A percentile compares a stretch with the other conserved stretches of the same genome.
These are phyloP conservation scores for Mormyrus proboscirostris DNA, from an alignment of 2,797 vertebrate genomes.

Conservation along the genomic window DNA sequence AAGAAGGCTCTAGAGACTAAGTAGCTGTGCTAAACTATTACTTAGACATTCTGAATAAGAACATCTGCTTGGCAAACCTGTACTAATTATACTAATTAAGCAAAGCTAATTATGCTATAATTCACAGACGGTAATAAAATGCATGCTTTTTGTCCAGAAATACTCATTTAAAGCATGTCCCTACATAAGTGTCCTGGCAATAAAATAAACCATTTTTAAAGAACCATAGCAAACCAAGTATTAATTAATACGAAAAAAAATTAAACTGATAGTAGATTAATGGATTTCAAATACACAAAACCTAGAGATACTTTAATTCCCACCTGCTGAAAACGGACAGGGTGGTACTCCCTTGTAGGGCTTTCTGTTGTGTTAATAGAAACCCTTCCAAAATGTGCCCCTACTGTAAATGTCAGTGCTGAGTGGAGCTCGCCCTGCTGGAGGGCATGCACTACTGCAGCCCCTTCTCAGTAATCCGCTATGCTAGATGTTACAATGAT, in stretches of 20 bases:
- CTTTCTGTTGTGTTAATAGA: not conserved
- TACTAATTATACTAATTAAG: slow-evolving; percentile 8
- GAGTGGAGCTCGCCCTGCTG: not conserved
- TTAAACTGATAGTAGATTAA: not conserved
- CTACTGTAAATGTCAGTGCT: not conserved
- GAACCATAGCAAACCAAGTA: not conserved
- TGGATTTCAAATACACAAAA: not conserved
- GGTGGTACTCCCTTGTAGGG: not conserved
- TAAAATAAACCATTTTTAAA: not conserved
- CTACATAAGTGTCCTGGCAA: not conserved
- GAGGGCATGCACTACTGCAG: not conserved
- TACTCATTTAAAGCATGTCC: not conserved
- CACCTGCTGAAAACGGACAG: not conserved
- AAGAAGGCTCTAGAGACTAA: not conserved
- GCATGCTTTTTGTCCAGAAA: not conserved
- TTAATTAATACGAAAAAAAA: not conserved
- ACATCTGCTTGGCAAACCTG: slow-evolving; percentile 1
- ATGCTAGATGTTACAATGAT: not conserved
- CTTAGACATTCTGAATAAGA: not conserved
- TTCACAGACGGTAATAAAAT: not conserved
- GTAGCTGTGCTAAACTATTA: not conserved
- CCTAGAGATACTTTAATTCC: not conserved
- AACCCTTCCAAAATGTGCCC: not conserved
- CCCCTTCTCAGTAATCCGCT: not conserved
- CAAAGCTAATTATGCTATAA: slow-evolving; percentile 4